Conservation (phyloP, 2,113 vertebrate species). For the Calonectris borealis region DNA sequence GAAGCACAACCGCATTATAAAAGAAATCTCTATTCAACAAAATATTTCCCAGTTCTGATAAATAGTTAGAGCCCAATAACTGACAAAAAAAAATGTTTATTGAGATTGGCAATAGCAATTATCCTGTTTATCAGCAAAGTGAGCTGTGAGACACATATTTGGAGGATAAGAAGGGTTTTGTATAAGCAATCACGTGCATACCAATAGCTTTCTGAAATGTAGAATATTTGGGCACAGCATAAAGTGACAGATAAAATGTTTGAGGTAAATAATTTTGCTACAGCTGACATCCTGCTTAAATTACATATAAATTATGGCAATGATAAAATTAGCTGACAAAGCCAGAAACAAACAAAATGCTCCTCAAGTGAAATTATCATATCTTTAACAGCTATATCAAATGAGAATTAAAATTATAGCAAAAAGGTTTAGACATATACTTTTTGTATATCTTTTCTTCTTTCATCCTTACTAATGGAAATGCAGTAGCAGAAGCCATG, state of each 20-base stretch:
- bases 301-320: conserved; percentile 19
- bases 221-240: neutral
- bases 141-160: neutral
- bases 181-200: neutral
- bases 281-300: neutral
- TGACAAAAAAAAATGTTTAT: neutral
- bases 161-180: neutral
- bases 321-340: conserved; percentile 36
- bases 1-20: neutral
- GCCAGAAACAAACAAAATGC: neutral
- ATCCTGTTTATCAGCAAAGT: neutral
- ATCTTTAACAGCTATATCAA: conserved; percentile 3
- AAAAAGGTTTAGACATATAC: neutral
- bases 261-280: neutral
- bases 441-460: neutral
- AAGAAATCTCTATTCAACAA: neutral
- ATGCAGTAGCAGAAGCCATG: neutral
- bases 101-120: neutral
- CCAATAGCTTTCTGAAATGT: neutral
- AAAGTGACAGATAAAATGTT: neutral
- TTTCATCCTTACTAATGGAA: neutral
- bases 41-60: neutral
- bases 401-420: neutral
- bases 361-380: neutral
- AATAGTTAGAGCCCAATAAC: neutral